Percentiles rank a stretch among this genome's conserved stretches.
phyloP scores from a whole-genome alignment of 1,140 invertebrate genomes.

The Centruroides sculpturatus region DNA sequence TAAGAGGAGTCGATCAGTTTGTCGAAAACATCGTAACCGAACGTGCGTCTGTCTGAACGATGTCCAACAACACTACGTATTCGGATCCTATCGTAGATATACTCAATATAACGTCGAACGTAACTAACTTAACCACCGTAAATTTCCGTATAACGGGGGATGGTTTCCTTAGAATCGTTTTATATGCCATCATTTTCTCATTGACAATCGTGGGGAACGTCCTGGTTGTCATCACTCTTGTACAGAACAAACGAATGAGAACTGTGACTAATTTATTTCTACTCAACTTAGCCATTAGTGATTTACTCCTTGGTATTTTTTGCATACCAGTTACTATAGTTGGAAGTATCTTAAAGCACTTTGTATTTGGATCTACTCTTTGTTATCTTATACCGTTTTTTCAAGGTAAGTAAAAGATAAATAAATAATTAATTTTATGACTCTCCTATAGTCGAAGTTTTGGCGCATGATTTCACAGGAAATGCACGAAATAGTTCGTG shows the following conservation, averaged over 20 bases:
- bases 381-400: constrained; percentile 72
- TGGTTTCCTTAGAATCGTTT: constrained; percentile 1
- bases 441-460: too few relatives aligned
- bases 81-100: too few relatives aligned
- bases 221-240: constrained; percentile 30
- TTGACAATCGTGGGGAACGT: constrained; percentile 28
- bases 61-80: too few relatives aligned
- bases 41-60: too few relatives aligned
- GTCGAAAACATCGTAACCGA: too few relatives aligned
- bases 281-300: constrained; percentile 48
- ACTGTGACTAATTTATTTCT: constrained; percentile 34
- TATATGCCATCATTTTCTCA: constrained; percentile 27
- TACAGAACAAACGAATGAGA: constrained; percentile 31
- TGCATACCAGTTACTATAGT: constrained; percentile 77
- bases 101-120: too few relatives aligned
- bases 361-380: constrained; percentile 63
- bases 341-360: constrained; percentile 60
- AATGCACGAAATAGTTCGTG: too few relatives aligned
- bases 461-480: too few relatives aligned
- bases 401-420: constrained; percentile 46
- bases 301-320: constrained; percentile 65
- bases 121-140: too few relatives aligned
- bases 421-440: too few relatives aligned
- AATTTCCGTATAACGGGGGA: too few relatives aligned
- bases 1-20: too few relatives aligned